A percentile compares a stretch with the other conserved stretches of the same genome.
These are phyloP conservation scores for Phrynocephalus guinanensis DNA, from an alignment of 2,797 vertebrate species.

Conservation along the genomic window DNA sequence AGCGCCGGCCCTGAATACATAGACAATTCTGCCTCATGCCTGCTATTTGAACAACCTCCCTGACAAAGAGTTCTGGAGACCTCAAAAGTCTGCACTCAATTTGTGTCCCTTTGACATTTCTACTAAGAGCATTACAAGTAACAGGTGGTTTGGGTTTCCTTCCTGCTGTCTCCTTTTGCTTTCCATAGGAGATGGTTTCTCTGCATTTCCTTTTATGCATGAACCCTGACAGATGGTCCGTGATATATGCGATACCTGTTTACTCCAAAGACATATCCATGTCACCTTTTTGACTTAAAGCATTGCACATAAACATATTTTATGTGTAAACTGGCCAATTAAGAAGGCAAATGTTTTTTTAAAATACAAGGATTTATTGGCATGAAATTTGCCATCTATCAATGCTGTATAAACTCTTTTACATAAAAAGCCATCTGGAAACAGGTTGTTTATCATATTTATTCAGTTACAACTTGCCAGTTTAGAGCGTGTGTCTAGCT, in stretches of 20 bases:
- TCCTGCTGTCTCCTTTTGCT: too few species aligned
- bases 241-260: neutral
- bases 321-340: conserved; percentile 78
- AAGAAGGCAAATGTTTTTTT: conserved; percentile 82
- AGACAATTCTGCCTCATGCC: neutral
- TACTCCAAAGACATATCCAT: conserved; percentile 50
- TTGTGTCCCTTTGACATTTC: neutral
- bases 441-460: conserved; percentile 79
- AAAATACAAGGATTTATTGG: conserved; percentile 80
- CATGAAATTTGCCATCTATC: conserved; percentile 76
- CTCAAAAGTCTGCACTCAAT: neutral
- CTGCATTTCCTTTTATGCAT: neutral
- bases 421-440: conserved; percentile 80
- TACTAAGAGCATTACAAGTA: neutral
- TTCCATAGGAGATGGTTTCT: conserved; percentile 29
- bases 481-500: conserved; percentile 69
- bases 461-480: conserved; percentile 76
- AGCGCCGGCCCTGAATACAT: too few species aligned
- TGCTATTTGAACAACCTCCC: neutral
- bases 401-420: conserved; percentile 70
- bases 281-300: conserved; percentile 60
- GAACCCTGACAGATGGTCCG: conserved; percentile 46
- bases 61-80: neutral
- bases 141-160: neutral
- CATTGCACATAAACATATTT: conserved; percentile 78